Conservation (phyloP, 2,888 invertebrate species). For the Trisateles emortualis region DNA sequence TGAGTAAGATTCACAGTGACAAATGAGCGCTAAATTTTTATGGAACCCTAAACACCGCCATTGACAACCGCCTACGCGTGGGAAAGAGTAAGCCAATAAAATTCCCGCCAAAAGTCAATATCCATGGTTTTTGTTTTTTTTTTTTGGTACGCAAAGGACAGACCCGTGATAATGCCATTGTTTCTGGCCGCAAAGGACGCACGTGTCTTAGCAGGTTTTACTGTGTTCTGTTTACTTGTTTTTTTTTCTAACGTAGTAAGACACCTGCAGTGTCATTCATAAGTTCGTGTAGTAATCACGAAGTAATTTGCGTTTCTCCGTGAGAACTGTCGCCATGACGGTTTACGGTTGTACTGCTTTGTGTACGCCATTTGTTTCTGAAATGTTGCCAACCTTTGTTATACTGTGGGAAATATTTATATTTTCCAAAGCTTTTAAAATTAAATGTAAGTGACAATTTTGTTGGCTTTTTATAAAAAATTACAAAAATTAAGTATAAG, state of each 20-base stretch:
- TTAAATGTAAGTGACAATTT: background rate
- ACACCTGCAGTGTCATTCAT: slow-evolving; percentile 81
- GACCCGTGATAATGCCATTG: slow-evolving; percentile 70
- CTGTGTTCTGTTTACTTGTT: slow-evolving; percentile 68
- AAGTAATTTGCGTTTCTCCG: slow-evolving; percentile 58
- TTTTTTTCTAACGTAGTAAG: slow-evolving; percentile 54
- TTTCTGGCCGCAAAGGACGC: slow-evolving; percentile 81
- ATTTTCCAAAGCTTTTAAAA: background rate
- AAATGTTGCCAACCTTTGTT: slow-evolving; percentile 15
- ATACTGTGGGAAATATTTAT: background rate
- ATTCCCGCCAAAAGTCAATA: slow-evolving; percentile 64
- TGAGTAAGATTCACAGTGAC: slow-evolving; percentile 23
- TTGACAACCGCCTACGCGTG: slow-evolving; percentile 50
- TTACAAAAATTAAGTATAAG: too few relatives aligned
- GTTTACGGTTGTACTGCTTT: slow-evolving; percentile 45
- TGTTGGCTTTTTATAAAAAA: too few relatives aligned
- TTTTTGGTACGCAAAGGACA: slow-evolving; percentile 50
- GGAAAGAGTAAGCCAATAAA: slow-evolving; percentile 69
- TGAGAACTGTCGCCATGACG: slow-evolving; percentile 61
- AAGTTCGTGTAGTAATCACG: slow-evolving; percentile 57
- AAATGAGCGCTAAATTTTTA: slow-evolving; percentile 32
- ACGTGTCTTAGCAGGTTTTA: slow-evolving; percentile 77
- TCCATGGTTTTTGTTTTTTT: slow-evolving; percentile 59
- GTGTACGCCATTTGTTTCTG: slow-evolving; percentile 41
- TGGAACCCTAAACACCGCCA: slow-evolving; percentile 30